phyloP scores from a whole-genome alignment of 2,113 vertebrate genomes.

The Otocyon megalotis region DNA sequence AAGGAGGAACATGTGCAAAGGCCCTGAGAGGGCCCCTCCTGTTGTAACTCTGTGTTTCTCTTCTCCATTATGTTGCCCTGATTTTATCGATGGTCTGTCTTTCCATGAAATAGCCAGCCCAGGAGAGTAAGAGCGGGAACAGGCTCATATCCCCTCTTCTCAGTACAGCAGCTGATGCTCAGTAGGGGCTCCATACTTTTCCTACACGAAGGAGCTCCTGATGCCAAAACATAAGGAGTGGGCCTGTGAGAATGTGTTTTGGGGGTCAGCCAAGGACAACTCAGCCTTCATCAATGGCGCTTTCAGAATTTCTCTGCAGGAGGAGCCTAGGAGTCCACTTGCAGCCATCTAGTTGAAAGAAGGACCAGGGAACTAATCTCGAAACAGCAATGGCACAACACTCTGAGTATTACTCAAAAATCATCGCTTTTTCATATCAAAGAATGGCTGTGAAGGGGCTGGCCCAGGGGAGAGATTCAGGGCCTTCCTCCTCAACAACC shows the following conservation, averaged over 20 bases:
- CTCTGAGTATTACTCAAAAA: neutral
- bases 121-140: neutral
- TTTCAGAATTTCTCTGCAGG: neutral
- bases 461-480: neutral
- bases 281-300: fast-evolving
- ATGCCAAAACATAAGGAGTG: neutral
- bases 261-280: neutral
- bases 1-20: neutral
- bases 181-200: neutral
- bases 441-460: neutral
- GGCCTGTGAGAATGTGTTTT: neutral
- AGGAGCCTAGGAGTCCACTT: neutral
- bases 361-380: neutral
- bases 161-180: neutral
- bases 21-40: neutral
- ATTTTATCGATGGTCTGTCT: neutral
- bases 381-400: neutral
- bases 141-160: neutral
- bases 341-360: neutral
- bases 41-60: neutral
- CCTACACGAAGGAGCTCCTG: neutral
- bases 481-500: neutral
- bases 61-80: neutral
- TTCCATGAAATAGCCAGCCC: neutral
- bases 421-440: neutral